Evolutionary conservation across 2,888 invertebrate species (phyloP).

Genomic region (Drosophila pseudotalamancana): DNA sequence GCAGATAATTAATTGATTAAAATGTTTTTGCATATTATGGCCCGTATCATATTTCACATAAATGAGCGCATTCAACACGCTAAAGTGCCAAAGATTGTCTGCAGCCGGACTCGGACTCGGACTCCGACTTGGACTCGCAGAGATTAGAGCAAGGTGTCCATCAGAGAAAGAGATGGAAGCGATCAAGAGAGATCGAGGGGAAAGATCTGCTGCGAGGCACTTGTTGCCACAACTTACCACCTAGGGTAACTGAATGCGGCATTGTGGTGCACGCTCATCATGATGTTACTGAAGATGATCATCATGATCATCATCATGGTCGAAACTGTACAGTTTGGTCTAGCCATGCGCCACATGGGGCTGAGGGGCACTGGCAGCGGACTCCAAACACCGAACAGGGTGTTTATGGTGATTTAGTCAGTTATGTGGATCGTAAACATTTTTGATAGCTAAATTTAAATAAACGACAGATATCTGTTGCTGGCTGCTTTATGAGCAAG

Average conservation of each 20-base stretch:
- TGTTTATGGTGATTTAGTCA: constrained; percentile 85
- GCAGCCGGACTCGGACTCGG: constrained; percentile 30
- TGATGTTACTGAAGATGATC: constrained; percentile 36
- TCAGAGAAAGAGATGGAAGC: constrained; percentile 14
- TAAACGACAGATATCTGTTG: constrained; percentile 82
- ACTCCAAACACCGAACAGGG: constrained; percentile 80
- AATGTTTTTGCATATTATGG: constrained; percentile 80
- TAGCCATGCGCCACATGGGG: constrained; percentile 63
- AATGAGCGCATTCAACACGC: constrained; percentile 81
- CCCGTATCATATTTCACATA: constrained; percentile 81
- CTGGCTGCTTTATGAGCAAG: constrained; percentile 64
- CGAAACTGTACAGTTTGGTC: constrained; percentile 39
- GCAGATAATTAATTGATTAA: constrained; percentile 83
- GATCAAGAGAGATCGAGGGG: background rate
- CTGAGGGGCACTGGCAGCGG: constrained; percentile 36
- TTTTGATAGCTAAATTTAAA: constrained; percentile 84
- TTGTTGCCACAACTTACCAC: constrained; percentile 80
- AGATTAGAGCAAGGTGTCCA: constrained; percentile 49
- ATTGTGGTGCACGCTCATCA: constrained; percentile 41
- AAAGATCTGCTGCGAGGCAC: constrained; percentile 52
- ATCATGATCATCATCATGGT: constrained; percentile 36
- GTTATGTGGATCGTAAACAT: constrained; percentile 84
- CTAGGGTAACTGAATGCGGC: constrained; percentile 63
- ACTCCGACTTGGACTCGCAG: too few species aligned
- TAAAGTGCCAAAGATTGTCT: constrained; percentile 75